Evolutionary conservation across 2,113 vertebrate species (phyloP), one percentile per base, ranked within the genome.

Genomic region (Pagrus major): DNA sequence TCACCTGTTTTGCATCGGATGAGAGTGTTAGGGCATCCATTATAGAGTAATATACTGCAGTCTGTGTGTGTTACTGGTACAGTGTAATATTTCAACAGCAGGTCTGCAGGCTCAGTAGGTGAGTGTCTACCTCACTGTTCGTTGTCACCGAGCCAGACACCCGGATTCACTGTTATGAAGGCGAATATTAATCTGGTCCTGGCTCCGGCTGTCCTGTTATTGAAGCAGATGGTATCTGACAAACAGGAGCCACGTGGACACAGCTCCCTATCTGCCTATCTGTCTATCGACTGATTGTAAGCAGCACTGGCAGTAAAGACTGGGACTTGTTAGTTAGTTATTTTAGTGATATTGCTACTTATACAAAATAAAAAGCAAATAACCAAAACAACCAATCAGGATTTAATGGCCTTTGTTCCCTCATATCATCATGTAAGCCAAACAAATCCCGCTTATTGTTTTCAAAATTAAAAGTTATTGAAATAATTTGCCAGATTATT

Each of bases 141-240:
- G 78, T 70, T 90, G 90, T 89, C 87, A 86, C 47, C 0, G 49
- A 59, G 84, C 90, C 89, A 93, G 73, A 85, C 33, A 2, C 44
- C 35, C 84, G 89, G 85, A 87, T 90, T 89, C 89, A 78, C 78
- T 54, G 81, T 70, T 84, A 79, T 81, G 86, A 89, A 79, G 86
- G 71, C 35, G 78, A 80, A 80, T 88, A 85, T 88, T 94, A 93
- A 94, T 94, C 88, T 89, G 86, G 67, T 67, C 85, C 56, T 63
- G 87, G 59, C 86, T 89, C 90, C 65, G 81, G 76, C 90, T 86
- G 87, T 80, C 74, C 73, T 86, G 85, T 81, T 87, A 84, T 73
- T 80, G 86, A 86, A 91, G 68, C 91, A 95, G 93, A 94, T 95
- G 93, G 93, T 83, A 83, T 78, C 83, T 84, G 76, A 89, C 78